These are phyloP conservation scores for Parapristionchus giblindavisi DNA, from an alignment of 2,888 invertebrate species.

Conservation along the genomic window DNA sequence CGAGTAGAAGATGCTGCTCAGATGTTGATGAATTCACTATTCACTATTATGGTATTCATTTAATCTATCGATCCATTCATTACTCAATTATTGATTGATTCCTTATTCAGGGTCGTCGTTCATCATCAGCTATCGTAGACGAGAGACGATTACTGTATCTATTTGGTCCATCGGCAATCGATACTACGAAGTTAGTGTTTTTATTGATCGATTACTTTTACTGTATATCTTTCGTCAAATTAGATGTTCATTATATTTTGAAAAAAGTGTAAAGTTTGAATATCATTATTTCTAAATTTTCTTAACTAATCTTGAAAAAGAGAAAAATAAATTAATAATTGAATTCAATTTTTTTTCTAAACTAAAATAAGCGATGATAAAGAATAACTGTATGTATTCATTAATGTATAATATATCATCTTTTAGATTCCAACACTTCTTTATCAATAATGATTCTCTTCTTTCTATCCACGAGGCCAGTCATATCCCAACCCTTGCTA, in stretches of 20 bases:
- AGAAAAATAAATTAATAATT: too few relatives aligned
- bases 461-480: slow-evolving; percentile 65
- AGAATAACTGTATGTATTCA: too few relatives aligned
- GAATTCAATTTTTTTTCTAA: too few relatives aligned
- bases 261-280: neutral
- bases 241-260: neutral
- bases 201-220: neutral
- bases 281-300: neutral
- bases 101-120: slow-evolving; percentile 36
- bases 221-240: neutral
- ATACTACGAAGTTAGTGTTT: slow-evolving; percentile 46
- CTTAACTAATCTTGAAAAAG: too few relatives aligned
- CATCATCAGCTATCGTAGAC: slow-evolving; percentile 49
- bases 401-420: neutral
- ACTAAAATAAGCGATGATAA: too few relatives aligned
- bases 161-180: slow-evolving; percentile 57
- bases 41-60: slow-evolving; percentile 53
- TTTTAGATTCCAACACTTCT: slow-evolving; percentile 58
- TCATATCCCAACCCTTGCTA: slow-evolving; percentile 53
- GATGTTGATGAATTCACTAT: slow-evolving; percentile 80
- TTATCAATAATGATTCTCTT: slow-evolving; percentile 62
- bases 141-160: slow-evolving; percentile 57
- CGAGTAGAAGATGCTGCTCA: slow-evolving; percentile 97
- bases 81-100: neutral
- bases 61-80: neutral